A percentile compares a stretch with the other conserved stretches of the same genome.
Conservation (phyloP, 2,797 vertebrate genomes). For the Tenualosa ilisha region DNA sequence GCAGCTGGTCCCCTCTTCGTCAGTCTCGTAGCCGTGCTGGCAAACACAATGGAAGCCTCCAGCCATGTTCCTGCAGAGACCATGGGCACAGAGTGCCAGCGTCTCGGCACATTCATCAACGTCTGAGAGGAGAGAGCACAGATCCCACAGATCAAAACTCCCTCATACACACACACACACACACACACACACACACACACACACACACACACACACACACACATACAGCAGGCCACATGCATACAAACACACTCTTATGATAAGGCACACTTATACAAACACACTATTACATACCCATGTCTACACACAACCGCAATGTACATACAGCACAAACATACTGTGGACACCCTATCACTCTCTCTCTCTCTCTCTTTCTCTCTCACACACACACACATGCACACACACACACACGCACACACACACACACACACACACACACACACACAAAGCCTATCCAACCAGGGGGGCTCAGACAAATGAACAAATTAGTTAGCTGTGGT, state of each 20-base stretch:
- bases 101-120: conserved; percentile 82
- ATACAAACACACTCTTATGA: neutral
- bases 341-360: neutral
- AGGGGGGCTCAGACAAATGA: neutral
- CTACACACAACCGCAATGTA: neutral
- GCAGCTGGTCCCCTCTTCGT: conserved; percentile 80
- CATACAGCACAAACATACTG: neutral
- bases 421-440: neutral
- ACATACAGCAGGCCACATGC: neutral
- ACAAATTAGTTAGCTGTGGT: neutral
- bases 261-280: neutral
- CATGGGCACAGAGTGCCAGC: conserved; percentile 77
- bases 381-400: neutral
- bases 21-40: conserved; percentile 78
- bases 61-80: conserved; percentile 85
- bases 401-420: neutral
- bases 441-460: neutral
- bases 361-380: neutral
- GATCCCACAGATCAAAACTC: neutral
- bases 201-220: neutral
- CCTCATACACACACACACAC: neutral
- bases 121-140: conserved; percentile 70
- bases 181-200: neutral
- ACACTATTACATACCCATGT: neutral
- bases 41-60: conserved; percentile 88